Base-by-base conservation (phyloP, 2,797 vertebrate species). In the Pseudomugil gertrudae region DNA sequence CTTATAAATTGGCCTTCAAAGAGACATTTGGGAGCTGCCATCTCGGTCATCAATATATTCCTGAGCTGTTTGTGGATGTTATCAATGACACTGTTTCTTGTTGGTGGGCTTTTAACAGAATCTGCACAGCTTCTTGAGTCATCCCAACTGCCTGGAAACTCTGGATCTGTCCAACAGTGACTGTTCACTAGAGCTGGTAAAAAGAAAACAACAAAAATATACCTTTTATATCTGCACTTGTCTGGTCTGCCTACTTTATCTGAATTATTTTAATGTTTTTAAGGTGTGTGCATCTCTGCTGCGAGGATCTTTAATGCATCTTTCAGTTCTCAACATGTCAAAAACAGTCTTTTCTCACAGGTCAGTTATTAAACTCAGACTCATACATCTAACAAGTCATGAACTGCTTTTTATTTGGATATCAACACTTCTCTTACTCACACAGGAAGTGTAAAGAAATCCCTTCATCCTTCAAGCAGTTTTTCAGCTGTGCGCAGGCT, bases 101-200 rank as follows among this genome's bases (percentile, higher is more conserved):
- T 7, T 9, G 29, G 9, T 30, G 27, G 60, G 24, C 0, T 77
- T 26, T 54, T 2, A 83, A 32, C 55, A 99, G 98, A 95, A 93
- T 79, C 91, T 99, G 77, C 96, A 96, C 86, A 95, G 80, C 79
- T 99, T 98, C 90, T 90, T 99, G 92, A 94, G 96, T 76, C 95
- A 96, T 72, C 89, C 95, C 15, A 99, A 98, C 87, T 87, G 89
- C 60, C 92, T 99, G 73, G 80, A 93, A 79, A 94, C 93, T 23
- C 90, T 99, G 92, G 97, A 99, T 83, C 90, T 99, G 82, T 98
- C 97, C 62, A 95, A 94, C 88, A 96, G 95, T 0, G 98, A 99
- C 83, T 95, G 96, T 75, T 94, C 96, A 0, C 90, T 98, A 71
- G 98, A 99, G 69, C 94, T 94, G 96, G 98, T 99, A 87, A 38